These are phyloP conservation scores for Rhabdornis inornatus DNA, from an alignment of 2,113 vertebrate genomes.

Conservation along the genomic window DNA sequence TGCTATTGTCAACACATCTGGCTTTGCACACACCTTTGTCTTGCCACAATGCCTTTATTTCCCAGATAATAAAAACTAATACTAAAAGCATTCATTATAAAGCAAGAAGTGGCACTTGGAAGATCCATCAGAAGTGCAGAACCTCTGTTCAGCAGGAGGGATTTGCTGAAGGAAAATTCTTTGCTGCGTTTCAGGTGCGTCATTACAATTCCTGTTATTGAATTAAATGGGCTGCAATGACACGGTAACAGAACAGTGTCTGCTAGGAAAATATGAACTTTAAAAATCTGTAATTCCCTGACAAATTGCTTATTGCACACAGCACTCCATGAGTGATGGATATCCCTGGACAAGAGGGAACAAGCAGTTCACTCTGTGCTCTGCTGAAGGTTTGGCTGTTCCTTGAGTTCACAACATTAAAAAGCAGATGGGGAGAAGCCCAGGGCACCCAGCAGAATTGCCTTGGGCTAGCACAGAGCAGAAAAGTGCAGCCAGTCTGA, in stretches of 20 bases:
- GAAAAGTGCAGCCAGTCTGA: neutral
- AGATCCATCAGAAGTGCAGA: neutral
- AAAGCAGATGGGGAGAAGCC: neutral
- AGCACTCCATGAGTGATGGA: neutral
- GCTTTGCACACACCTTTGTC: neutral
- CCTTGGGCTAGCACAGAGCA: neutral
- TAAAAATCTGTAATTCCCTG: conserved; percentile 1
- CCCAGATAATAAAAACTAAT: neutral
- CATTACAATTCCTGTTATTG: neutral
- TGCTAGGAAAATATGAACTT: neutral
- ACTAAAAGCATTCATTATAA: neutral
- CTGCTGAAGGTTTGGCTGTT: neutral
- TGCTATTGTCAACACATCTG: neutral
- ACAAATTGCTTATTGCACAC: neutral
- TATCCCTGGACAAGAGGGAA: neutral
- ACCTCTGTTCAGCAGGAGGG: neutral
- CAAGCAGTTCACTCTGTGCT: neutral
- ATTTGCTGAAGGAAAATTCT: neutral
- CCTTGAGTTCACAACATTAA: neutral
- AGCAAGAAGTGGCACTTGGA: neutral
- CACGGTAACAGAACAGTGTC: neutral
- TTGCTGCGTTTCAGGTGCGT: neutral
- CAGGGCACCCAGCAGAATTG: neutral
- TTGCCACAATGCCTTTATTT: neutral
- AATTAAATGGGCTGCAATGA: neutral